Base-by-base conservation (phyloP, 1,140 invertebrate genomes). In the Papilio aristodemus region DNA sequence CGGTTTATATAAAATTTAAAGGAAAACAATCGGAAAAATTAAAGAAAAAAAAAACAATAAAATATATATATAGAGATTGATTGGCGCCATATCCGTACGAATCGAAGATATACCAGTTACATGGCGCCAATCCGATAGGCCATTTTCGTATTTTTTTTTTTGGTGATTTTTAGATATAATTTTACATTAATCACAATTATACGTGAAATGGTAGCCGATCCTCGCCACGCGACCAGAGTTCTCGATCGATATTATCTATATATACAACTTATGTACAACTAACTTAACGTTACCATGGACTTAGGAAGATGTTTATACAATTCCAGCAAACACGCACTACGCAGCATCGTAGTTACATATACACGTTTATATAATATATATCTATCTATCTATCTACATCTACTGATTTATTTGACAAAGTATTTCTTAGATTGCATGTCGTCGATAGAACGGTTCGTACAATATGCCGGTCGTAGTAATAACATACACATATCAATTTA, bases 1-100 rank as follows among this genome's bases (percentile, higher is more conserved):
- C 83, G 77, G 67, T n/a, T 70, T 70, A 71, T 69, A 71, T 85
- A 86, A 88, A 87, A 87, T 87, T 87, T 86, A 74, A 85, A 85
- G 81, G 74, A 83, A 83, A 83, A 84, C 81, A 83, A 75, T 67
- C 25, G 41, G 59, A 69, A 78, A 79, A 76, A 74, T 71, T 72
- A 73, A 71, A 72, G 69, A 70, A 72, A 70, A 54, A 81, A 77
- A 76, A 80, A 76, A 80, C 80, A 70, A 80, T 76, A 76, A 78
- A 83, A n/a, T n/a, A n/a, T n/a, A n/a, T 80, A 87, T 78, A 74
- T 60, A 70, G 22, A 71, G 58, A 17, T 68, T 71, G 76, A 81
- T 77, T 76, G 69, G 68, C 72, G 80, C 75, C 82, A 78, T 76
- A 78, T 79, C 68, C 54, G 75, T 77, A 73, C 77, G 27, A 32